Percentiles rank a stretch among this genome's conserved stretches.
phyloP scores from a whole-genome alignment of 2,113 vertebrate genomes.

The Perognathus longimembris region DNA sequence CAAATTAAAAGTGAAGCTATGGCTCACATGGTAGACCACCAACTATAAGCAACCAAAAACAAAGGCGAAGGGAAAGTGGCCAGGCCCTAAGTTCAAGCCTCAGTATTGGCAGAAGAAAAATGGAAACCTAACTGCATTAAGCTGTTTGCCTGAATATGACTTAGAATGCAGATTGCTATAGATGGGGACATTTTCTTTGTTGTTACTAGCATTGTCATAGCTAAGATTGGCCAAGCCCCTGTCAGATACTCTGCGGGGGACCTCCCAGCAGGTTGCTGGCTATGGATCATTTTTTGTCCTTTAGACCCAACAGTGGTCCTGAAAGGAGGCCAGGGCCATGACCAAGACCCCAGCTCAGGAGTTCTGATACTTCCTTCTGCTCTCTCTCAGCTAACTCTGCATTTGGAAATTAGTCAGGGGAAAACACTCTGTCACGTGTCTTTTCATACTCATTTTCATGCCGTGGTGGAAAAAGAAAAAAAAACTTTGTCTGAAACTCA shows the following conservation, averaged over 20 bases:
- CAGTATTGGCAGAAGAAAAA: too few species aligned
- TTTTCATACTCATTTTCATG: not conserved
- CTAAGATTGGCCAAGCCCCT: not conserved
- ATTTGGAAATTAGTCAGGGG: slow-evolving; percentile 10
- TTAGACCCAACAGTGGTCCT: not conserved
- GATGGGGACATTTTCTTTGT: not conserved
- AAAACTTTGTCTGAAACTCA: slow-evolving; percentile 16
- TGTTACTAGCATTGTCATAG: not conserved
- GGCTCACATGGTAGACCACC: too few species aligned
- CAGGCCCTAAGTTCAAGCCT: too few species aligned
- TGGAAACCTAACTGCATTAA: not conserved
- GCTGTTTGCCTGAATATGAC: not conserved
- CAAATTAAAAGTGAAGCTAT: too few species aligned
- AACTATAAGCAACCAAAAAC: too few species aligned
- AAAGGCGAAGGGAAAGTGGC: too few species aligned
- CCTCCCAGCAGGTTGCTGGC: not conserved
- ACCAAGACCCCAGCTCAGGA: not conserved
- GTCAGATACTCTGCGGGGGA: too few species aligned
- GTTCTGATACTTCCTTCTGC: not conserved
- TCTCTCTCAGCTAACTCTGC: not conserved
- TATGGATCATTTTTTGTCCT: not conserved
- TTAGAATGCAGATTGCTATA: not conserved
- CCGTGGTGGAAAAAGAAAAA: not conserved
- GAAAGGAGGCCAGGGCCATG: not conserved
- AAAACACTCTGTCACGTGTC: not conserved